Evolutionary conservation across 1,140 invertebrate species (phyloP).

Genomic region (Brevipalpus yothersi): DNA sequence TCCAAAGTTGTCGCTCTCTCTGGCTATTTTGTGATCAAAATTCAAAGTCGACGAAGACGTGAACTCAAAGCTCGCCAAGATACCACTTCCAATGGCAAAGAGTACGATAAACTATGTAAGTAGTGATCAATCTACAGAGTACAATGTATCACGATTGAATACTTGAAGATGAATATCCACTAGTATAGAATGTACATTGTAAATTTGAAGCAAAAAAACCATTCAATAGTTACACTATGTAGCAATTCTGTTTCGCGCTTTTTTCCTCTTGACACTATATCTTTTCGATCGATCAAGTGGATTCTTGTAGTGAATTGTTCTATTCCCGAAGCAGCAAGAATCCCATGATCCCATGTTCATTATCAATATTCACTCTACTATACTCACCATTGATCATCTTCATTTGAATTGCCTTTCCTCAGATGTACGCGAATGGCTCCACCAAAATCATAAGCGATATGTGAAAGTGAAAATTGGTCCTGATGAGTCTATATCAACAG

Average conservation of each 20-base stretch:
- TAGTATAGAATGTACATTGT: no score
- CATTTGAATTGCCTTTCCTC: neutral
- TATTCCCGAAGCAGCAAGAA: no score
- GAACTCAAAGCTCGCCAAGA: conserved; percentile 56
- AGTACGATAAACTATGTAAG: conserved; percentile 57
- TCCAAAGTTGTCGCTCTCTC: conserved; percentile 42
- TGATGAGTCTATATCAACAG: conserved; percentile 44
- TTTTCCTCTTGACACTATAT: no score
- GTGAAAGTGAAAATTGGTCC: conserved; percentile 55
- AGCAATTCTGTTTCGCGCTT: no score
- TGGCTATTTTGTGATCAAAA: conserved; percentile 70
- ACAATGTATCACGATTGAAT: neutral
- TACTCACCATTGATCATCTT: neutral
- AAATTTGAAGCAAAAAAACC: no score
- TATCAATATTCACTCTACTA: no score
- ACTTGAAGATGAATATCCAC: neutral
- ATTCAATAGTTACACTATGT: no score
- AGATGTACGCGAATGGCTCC: conserved; percentile 76
- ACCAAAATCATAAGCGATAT: conserved; percentile 66
- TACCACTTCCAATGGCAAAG: conserved; percentile 32
- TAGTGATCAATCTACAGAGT: conserved; percentile 11
- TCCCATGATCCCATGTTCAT: neutral
- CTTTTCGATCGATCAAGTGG: no score
- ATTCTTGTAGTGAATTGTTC: no score
- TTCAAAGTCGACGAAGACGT: conserved; percentile 57